Conservation (phyloP, 2,113 vertebrate genomes). For the Passer domesticus region DNA sequence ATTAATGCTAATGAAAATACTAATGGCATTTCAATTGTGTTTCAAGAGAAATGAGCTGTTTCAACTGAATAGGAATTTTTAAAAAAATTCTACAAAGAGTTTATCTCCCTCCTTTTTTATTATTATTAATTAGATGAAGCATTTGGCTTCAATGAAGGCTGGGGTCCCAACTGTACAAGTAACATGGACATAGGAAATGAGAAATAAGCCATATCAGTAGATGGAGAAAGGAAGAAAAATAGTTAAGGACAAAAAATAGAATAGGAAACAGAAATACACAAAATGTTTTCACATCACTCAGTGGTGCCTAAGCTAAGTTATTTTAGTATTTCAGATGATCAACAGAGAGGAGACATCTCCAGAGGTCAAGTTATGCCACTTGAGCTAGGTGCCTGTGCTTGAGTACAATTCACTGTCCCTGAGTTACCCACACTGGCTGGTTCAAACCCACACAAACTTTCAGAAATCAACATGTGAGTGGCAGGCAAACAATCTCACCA, state of each 20-base stretch:
- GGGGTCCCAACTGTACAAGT: background rate
- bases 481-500: background rate
- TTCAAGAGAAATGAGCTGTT: slow-evolving; percentile 33
- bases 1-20: slow-evolving; percentile 56
- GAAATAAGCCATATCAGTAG: background rate
- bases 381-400: background rate
- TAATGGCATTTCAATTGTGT: slow-evolving; percentile 2
- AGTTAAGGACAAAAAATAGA: background rate
- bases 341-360: background rate
- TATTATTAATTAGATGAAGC: background rate
- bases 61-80: slow-evolving; percentile 2
- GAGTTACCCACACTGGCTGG: background rate
- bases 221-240: background rate
- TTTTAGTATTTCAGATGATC: background rate
- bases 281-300: background rate
- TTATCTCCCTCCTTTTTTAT: background rate
- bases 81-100: slow-evolving; percentile 10
- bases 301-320: background rate
- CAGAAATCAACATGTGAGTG: background rate
- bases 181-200: background rate
- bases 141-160: background rate
- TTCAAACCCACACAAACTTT: background rate
- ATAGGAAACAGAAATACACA: background rate
- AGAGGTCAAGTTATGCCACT: background rate
- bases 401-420: background rate